Base-by-base conservation (phyloP, 30 jellyfish, hydroid and myxozoan genomes). In the Clytia hemisphaerica region DNA sequence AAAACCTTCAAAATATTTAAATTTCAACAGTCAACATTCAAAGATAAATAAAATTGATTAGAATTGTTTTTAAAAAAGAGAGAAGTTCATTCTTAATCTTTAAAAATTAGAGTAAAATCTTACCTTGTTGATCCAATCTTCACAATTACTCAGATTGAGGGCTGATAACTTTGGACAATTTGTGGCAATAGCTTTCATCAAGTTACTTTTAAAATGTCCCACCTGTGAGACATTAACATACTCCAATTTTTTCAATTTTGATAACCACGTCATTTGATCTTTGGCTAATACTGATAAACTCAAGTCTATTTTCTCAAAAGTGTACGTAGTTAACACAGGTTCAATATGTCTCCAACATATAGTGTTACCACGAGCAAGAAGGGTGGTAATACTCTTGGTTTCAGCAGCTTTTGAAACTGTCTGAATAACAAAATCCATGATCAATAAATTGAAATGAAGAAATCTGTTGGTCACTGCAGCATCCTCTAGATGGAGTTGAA, bases 121-220 rank as follows among this genome's bases (percentile, higher is more conserved):
- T 66, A 88, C 98, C 95, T 80, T 83, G 40, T 89, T 95, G 51
- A 89, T 66, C 98, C 98, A 89, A 24, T 76, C 98, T 16, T 79
- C 90, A 53, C 94, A 80, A 57, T 64, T 36, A 46, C 67, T 51
- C 83, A 89, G 62, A 45, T 89, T 89, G 66, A 89, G 70, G 0
- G 92, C 27, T 25, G 2, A 54, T 59, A 89, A 73, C 44, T 80
- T 47, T 10, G 85, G 83, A 27, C 85, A 72, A 64, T 89, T 89
- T 3, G 30, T 18, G 15, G 95, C 98, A 28, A 89, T 67, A 15
- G 76, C 92, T 55, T 71, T 80, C 93, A 89, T 75, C 22, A 89
- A 78, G 51, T 89, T 89, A 29, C 77, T 71, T 61, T 89, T 89
- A 42, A 89, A 80, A 31, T 71, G 69, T 12, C 58, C 63, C 4